A percentile compares a stretch with the other conserved stretches of the same genome.
Conservation (phyloP, 1,140 invertebrate genomes). For the Drosophila truncata region DNA sequence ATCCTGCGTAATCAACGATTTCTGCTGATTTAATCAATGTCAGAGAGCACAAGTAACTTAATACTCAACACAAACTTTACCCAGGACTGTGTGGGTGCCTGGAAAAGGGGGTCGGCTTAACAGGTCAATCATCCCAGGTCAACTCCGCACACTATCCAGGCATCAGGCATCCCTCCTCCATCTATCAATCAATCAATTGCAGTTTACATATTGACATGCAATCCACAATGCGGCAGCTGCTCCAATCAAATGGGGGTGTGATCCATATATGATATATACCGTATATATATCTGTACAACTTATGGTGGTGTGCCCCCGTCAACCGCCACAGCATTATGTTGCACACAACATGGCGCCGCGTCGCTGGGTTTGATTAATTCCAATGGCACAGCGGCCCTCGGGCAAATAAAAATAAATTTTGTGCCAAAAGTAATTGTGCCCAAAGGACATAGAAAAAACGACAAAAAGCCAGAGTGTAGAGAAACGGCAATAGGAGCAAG, state of each 20-base stretch:
- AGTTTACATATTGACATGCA: slow-evolving; percentile 47
- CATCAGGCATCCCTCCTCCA: slow-evolving; percentile 24
- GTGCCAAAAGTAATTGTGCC: slow-evolving; percentile 77
- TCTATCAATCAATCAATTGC: slow-evolving; percentile 59
- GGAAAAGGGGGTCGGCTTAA: neutral
- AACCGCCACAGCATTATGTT: slow-evolving; percentile 33
- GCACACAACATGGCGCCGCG: slow-evolving; percentile 30
- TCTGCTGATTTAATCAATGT: slow-evolving; percentile 20
- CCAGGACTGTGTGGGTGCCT: neutral
- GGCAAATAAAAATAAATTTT: slow-evolving; percentile 68
- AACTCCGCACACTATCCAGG: slow-evolving; percentile 2
- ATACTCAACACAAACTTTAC: slow-evolving; percentile 15
- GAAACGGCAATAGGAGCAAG: slow-evolving; percentile 31
- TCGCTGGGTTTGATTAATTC: slow-evolving; percentile 75
- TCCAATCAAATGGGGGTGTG: slow-evolving; percentile 31
- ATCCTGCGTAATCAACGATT: neutral
- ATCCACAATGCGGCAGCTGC: slow-evolving; percentile 41
- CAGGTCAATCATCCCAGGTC: slow-evolving; percentile 38
- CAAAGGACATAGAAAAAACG: slow-evolving; percentile 52
- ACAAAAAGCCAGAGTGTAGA: slow-evolving; percentile 1
- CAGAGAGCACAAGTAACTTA: slow-evolving; percentile 4
- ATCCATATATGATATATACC: slow-evolving; percentile 8
- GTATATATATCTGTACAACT: neutral
- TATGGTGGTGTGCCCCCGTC: neutral
- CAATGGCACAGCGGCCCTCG: slow-evolving; percentile 33